Base-by-base conservation (phyloP, 2,797 vertebrate genomes). In the Mormyrus proboscirostris region DNA sequence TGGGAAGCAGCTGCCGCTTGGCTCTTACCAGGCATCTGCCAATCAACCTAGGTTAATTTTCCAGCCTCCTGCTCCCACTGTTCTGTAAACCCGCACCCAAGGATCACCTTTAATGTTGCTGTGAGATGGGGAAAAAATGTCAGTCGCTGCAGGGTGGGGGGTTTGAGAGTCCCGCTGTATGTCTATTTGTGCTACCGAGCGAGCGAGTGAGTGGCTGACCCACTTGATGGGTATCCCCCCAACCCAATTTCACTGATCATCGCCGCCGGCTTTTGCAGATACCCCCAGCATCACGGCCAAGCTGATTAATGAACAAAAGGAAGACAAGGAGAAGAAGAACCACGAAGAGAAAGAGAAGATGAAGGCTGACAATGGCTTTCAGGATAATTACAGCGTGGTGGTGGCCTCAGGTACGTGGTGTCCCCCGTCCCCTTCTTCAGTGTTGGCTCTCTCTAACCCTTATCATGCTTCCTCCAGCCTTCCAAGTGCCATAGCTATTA, bases 271-370 rank as follows among this genome's bases (percentile, higher is more conserved):
- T 50, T 85, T 85, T 55, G 29, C 93, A 99, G 99, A 99, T 95
- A 99, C 99, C 2, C 99, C 99, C 19, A 99, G 99, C 94, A 99
- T 99, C 90, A 99, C 99, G 88, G 99, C 99, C 92, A 99, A 99
- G 93, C 94, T 99, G 92, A 99, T 99, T 94, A 99, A 96, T 90
- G 99, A 99, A 92, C 98, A 99, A 93, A 99, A 99, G 91, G 99
- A 99, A 93, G 98, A 99, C 94, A 99, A 99, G 93, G 99, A 99
- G 94, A 99, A 99, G 95, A 99, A 98, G 95, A 99, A 99, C 92
- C 98, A 99, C 8, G 98, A 99, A 95, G 98, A 99, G 93, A 99
- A 99, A 92, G 99, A 99, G 94, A 99, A 99, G 94, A 98, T 99
- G 95, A 99, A 99, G 94, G 96, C 97, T 2, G 99, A 99, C 94